A percentile compares a stretch with the other conserved stretches of the same genome.
phyloP scores from a whole-genome alignment of 1,140 invertebrate genomes.

The Philaenus spumarius region DNA sequence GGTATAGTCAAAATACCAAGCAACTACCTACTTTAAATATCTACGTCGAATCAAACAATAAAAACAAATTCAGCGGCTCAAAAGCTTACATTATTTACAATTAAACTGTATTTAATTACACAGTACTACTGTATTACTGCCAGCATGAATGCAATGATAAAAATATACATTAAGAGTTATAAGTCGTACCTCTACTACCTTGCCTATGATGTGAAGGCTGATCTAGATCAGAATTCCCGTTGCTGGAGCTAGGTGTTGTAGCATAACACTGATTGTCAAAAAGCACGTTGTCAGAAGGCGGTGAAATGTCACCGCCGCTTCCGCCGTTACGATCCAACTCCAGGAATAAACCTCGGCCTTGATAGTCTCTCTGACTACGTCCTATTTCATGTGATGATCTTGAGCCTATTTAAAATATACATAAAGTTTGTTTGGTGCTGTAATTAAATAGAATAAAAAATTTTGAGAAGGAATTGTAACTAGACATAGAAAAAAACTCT shows the following conservation, averaged over 20 bases:
- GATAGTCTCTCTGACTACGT: slow-evolving; percentile 32
- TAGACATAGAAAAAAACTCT: too few relatives aligned
- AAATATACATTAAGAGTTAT: neutral
- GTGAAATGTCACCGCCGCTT: slow-evolving; percentile 64
- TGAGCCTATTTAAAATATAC: slow-evolving; percentile 21
- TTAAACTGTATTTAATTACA: too few relatives aligned
- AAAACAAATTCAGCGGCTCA: too few relatives aligned
- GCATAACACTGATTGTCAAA: slow-evolving; percentile 93
- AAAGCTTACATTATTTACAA: too few relatives aligned
- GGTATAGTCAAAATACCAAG: too few relatives aligned
- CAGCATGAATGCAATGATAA: neutral
- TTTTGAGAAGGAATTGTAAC: too few relatives aligned
- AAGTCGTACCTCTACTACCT: slow-evolving; percentile 40
- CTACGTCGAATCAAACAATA: too few relatives aligned
- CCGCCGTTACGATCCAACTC: slow-evolving; percentile 68
- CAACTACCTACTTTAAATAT: too few relatives aligned
- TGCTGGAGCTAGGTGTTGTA: slow-evolving; percentile 84
- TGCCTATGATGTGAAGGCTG: slow-evolving; percentile 55
- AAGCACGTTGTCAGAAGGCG: slow-evolving; percentile 84
- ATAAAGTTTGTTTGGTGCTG: neutral
- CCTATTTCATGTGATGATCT: slow-evolving; percentile 59
- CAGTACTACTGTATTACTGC: too few relatives aligned
- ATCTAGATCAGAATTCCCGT: slow-evolving; percentile 82
- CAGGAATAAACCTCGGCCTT: slow-evolving; percentile 57
- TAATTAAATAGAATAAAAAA: too few relatives aligned